Evolutionary conservation across 37 sponge, comb jelly and placozoan genomes (phyloP).

Genomic region (Theonella swinhoei): DNA sequence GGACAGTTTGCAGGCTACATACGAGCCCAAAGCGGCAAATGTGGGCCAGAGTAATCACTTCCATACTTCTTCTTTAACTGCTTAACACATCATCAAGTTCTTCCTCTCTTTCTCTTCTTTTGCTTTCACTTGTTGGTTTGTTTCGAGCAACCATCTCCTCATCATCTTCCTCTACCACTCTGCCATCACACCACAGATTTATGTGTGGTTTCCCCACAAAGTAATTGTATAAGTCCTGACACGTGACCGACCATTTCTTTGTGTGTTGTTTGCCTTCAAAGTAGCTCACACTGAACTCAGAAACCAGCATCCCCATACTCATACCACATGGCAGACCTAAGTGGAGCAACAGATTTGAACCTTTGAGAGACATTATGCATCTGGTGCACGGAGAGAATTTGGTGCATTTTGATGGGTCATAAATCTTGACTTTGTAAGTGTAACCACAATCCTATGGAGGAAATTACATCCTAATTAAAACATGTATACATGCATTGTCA

Average conservation of each 20-base stretch:
- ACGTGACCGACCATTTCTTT: conserved; percentile 9
- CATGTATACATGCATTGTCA: too few species aligned
- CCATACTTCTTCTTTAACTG: conserved; percentile 18
- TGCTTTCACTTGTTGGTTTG: background rate
- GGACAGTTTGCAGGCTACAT: background rate
- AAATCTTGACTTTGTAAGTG: too few species aligned
- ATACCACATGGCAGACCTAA: background rate
- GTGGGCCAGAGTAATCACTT: conserved; percentile 24
- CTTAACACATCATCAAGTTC: conserved; percentile 14
- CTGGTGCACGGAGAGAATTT: too few species aligned
- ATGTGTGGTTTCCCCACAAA: background rate
- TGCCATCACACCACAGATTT: conserved; percentile 22
- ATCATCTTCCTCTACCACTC: background rate
- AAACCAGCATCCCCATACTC: conserved; percentile 19
- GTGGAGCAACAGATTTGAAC: background rate
- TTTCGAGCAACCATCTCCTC: background rate
- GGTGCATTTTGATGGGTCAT: too few species aligned
- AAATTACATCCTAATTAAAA: too few species aligned
- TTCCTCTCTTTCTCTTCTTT: conserved; percentile 12
- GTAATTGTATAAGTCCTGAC: conserved; percentile 18
- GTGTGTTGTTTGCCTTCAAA: conserved; percentile 12
- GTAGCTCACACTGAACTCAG: conserved; percentile 17
- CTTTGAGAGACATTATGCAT: too few species aligned
- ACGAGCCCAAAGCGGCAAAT: conserved; percentile 23
- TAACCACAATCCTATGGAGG: too few species aligned